Percentiles rank a stretch among this genome's conserved stretches.
Evolutionary conservation across 2,797 vertebrate species (phyloP).

Genomic region (Synanceia verrucosa): DNA sequence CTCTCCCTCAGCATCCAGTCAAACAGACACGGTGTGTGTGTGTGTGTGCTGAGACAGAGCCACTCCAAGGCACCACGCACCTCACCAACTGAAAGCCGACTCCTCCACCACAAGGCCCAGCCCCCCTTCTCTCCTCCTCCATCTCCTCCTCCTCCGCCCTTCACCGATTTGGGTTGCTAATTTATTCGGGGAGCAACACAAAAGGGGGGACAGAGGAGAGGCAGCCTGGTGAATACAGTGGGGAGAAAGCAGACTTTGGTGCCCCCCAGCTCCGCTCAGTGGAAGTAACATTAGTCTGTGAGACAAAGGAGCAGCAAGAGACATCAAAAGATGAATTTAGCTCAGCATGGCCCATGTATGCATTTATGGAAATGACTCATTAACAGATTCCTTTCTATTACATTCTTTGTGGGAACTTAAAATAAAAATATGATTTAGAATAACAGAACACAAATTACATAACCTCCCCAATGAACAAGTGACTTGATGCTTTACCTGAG

Average conservation of each 20-base stretch:
- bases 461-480: background rate
- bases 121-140: constrained; percentile 53
- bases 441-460: background rate
- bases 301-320: constrained; percentile 76
- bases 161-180: constrained; percentile 73
- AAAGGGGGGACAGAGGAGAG: constrained; percentile 64
- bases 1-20: constrained; percentile 77
- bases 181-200: constrained; percentile 83
- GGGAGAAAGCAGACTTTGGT: constrained; percentile 80
- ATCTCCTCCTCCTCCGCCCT: constrained; percentile 43
- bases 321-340: constrained; percentile 30
- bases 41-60: constrained; percentile 36
- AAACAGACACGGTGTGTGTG: constrained; percentile 34
- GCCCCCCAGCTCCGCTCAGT: constrained; percentile 83
- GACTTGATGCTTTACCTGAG: no score
- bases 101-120: constrained; percentile 74
- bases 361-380: constrained; percentile 33
- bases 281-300: constrained; percentile 74
- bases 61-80: constrained; percentile 70
- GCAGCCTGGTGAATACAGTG: constrained; percentile 43
- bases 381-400: background rate
- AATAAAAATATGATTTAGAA: background rate
- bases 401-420: background rate
- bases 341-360: constrained; percentile 13
- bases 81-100: constrained; percentile 79